These are phyloP conservation scores for Drosophila setifemur DNA, from an alignment of 1,140 invertebrate species.

Conservation along the genomic window DNA sequence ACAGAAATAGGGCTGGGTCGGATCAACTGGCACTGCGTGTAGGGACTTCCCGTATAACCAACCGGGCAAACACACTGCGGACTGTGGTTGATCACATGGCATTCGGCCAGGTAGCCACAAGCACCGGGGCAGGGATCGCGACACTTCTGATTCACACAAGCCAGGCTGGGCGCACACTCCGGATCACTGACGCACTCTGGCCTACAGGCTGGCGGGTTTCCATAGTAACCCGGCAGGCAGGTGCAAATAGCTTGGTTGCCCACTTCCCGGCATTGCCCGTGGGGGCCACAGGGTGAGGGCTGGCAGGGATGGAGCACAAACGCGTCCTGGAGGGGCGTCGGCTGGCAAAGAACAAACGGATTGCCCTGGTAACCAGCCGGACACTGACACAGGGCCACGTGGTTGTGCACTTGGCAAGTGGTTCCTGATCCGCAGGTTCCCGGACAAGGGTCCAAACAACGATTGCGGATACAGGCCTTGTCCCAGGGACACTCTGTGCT, in stretches of 20 bases:
- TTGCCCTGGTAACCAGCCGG: conserved; percentile 65
- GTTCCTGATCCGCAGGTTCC: conserved; percentile 89
- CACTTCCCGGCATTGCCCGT: conserved; percentile 83
- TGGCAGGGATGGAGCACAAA: conserved; percentile 83
- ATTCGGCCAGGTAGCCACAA: conserved; percentile 87
- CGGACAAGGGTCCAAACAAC: conserved; percentile 89
- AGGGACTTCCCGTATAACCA: conserved; percentile 89
- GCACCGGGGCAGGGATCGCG: conserved; percentile 85
- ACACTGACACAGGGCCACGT: conserved; percentile 82
- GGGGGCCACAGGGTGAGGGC: conserved; percentile 85
- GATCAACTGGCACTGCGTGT: conserved; percentile 87
- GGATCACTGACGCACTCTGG: conserved; percentile 85
- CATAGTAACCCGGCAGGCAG: conserved; percentile 83
- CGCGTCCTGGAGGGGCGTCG: conserved; percentile 80
- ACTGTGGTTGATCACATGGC: conserved; percentile 91
- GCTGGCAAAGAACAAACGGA: conserved; percentile 67
- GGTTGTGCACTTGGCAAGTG: conserved; percentile 90
- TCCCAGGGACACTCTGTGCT: conserved; percentile 90
- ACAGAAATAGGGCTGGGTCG: conserved; percentile 86
- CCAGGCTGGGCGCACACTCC: conserved; percentile 84
- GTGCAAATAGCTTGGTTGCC: conserved; percentile 82
- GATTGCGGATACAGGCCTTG: conserved; percentile 88
- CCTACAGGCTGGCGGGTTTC: conserved; percentile 84
- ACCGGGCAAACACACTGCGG: conserved; percentile 89
- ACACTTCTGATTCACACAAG: conserved; percentile 85